phyloP scores from a whole-genome alignment of 2,888 invertebrate species.

The Clanis bilineata region DNA sequence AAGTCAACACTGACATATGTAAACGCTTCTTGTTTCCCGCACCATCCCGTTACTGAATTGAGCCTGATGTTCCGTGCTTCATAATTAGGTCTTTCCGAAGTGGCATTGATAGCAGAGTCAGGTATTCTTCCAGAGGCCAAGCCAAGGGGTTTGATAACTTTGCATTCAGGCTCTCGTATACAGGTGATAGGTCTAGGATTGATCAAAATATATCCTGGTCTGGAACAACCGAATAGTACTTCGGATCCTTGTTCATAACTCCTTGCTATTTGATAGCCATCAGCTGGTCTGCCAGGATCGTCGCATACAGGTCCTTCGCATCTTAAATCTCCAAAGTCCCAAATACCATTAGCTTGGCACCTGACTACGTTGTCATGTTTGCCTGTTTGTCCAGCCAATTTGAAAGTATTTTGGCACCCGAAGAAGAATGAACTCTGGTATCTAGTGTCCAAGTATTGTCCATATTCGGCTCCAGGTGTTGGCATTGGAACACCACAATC shows the following conservation, averaged over 20 bases:
- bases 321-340: conserved; percentile 98
- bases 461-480: conserved; percentile 96
- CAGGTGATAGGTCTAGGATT: conserved; percentile 95
- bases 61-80: conserved; percentile 94
- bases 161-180: conserved; percentile 95
- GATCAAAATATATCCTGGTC: conserved; percentile 96
- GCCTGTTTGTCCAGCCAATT: conserved; percentile 94
- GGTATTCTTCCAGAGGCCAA: conserved; percentile 95
- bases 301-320: conserved; percentile 99
- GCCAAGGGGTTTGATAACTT: conserved; percentile 94
- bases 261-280: conserved; percentile 92
- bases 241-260: conserved; percentile 95
- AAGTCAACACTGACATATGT: conserved; percentile 98
- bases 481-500: conserved; percentile 96
- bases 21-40: conserved; percentile 97
- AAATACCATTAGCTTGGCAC: conserved; percentile 95
- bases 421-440: conserved; percentile 97
- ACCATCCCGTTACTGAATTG: conserved; percentile 97
- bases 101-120: conserved; percentile 97
- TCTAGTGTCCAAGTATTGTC: conserved; percentile 92
- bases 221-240: conserved; percentile 93
- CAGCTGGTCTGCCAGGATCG: conserved; percentile 96
- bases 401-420: conserved; percentile 97
- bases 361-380: conserved; percentile 95
- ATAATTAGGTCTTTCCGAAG: conserved; percentile 95